Evolutionary conservation across 2,797 vertebrate species (phyloP).

Genomic region (Sebastes elongatus): DNA sequence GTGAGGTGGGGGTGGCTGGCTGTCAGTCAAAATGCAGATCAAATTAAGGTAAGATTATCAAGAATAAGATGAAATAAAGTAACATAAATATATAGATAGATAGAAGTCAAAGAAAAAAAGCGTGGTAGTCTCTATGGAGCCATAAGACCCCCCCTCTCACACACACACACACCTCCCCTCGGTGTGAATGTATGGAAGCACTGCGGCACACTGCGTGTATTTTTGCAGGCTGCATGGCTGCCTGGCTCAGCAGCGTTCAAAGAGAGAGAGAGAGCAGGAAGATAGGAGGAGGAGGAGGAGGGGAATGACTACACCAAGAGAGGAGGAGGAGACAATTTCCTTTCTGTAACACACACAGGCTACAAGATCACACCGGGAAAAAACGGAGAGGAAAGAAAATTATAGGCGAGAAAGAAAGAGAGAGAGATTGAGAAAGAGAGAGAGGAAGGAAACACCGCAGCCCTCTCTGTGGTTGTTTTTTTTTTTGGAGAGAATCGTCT

Average conservation of each 20-base stretch:
- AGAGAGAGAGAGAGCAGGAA: constrained; percentile 71
- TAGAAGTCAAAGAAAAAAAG: background rate
- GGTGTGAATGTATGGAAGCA: constrained; percentile 74
- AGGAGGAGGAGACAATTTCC: constrained; percentile 77
- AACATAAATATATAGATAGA: too few relatives aligned
- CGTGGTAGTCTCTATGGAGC: background rate
- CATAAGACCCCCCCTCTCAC: constrained; percentile 1
- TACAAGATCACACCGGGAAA: constrained; percentile 78
- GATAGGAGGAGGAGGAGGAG: constrained; percentile 79
- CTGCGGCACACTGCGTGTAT: constrained; percentile 81
- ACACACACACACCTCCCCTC: constrained; percentile 35
- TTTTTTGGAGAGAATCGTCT: constrained; percentile 20
- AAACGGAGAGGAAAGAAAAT: constrained; percentile 69
- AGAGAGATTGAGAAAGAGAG: constrained; percentile 48
- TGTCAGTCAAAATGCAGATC: too few relatives aligned
- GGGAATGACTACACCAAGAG: constrained; percentile 78
- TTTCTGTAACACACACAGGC: constrained; percentile 80
- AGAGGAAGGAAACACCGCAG: constrained; percentile 65
- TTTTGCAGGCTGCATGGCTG: constrained; percentile 73
- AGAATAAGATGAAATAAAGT: too few relatives aligned
- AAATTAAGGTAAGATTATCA: too few relatives aligned
- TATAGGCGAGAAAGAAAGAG: constrained; percentile 58
- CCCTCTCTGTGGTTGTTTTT: constrained; percentile 24
- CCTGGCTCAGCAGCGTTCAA: constrained; percentile 72
- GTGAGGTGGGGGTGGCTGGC: too few relatives aligned